Percentiles rank a stretch among this genome's conserved stretches.
Conservation (phyloP, 1,140 invertebrate genomes). For the Parasteatoda tepidariorum region DNA sequence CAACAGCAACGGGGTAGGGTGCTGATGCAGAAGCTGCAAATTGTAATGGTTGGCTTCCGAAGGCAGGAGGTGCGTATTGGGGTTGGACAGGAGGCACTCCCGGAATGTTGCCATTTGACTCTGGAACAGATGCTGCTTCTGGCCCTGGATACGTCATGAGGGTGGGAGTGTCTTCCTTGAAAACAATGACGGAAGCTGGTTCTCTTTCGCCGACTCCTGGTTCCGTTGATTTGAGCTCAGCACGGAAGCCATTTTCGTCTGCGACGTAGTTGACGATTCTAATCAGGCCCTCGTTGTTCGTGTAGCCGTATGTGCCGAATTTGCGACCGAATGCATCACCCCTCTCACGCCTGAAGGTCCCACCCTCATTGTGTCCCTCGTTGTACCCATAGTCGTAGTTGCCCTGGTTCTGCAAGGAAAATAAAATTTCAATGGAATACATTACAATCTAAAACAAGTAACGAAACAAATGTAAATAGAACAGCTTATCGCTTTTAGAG, state of each 20-base stretch:
- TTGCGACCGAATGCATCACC: constrained; percentile 63
- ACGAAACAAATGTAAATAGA: too few relatives aligned
- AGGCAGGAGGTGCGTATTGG: background rate
- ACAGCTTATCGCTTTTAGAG: too few relatives aligned
- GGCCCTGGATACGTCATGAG: constrained; percentile 58
- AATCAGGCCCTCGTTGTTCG: constrained; percentile 64
- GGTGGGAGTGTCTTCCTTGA: constrained; percentile 62
- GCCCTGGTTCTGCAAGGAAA: constrained; percentile 56
- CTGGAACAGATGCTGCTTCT: constrained; percentile 41
- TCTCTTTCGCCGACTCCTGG: constrained; percentile 63
- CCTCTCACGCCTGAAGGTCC: constrained; percentile 64
- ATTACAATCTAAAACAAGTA: too few relatives aligned
- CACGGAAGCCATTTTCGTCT: constrained; percentile 62
- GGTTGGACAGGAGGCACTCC: constrained; percentile 1
- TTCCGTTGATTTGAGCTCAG: constrained; percentile 64
- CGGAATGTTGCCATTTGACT: constrained; percentile 38
- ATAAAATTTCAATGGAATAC: too few relatives aligned
- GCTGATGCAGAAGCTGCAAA: constrained; percentile 9
- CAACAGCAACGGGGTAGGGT: constrained; percentile 11
- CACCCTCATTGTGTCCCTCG: constrained; percentile 64
- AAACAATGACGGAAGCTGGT: constrained; percentile 63
- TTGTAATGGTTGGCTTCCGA: constrained; percentile 11
- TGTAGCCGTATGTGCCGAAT: too few relatives aligned
- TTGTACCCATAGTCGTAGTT: constrained; percentile 65
- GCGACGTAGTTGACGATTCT: constrained; percentile 66